A percentile compares a stretch with the other conserved stretches of the same genome.
Conservation (phyloP, 2,797 vertebrate species). For the Heteromormyrus szaboi region DNA sequence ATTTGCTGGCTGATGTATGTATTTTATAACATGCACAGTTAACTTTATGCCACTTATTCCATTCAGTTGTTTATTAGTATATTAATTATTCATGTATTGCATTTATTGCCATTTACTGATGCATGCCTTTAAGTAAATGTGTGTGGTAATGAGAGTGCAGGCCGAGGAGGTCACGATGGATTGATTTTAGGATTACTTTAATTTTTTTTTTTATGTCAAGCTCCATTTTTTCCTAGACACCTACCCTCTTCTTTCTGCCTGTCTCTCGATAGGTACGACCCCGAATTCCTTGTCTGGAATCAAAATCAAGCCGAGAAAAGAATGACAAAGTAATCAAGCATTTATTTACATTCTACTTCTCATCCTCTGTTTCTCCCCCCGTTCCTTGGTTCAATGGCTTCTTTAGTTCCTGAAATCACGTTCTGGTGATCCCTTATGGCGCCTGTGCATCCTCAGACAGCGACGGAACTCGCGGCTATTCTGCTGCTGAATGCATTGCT, state of each 20-base stretch:
- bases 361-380: slow-evolving; percentile 19
- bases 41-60: slow-evolving; percentile 14
- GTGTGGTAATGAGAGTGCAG: slow-evolving; percentile 57
- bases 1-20: slow-evolving; percentile 45
- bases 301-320: slow-evolving; percentile 83
- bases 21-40: slow-evolving; percentile 42
- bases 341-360: slow-evolving; percentile 60
- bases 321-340: slow-evolving; percentile 80
- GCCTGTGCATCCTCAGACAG: background rate
- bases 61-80: background rate
- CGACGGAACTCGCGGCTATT: background rate
- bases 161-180: slow-evolving; percentile 50
- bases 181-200: slow-evolving; percentile 26
- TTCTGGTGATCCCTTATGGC: background rate
- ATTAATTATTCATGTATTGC: slow-evolving; percentile 7
- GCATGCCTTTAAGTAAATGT: slow-evolving; percentile 58
- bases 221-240: slow-evolving; percentile 61
- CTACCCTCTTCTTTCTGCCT: slow-evolving; percentile 72
- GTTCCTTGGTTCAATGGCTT: background rate
- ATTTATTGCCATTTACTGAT: slow-evolving; percentile 23
- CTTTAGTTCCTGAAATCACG: background rate
- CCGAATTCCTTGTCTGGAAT: slow-evolving; percentile 82
- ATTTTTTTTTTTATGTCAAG: slow-evolving; percentile 38
- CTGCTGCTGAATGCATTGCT: background rate
- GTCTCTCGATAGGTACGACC: slow-evolving; percentile 76